These are phyloP conservation scores for Halcyon badia DNA, from an alignment of 2,797 vertebrate species.

Conservation along the genomic window DNA sequence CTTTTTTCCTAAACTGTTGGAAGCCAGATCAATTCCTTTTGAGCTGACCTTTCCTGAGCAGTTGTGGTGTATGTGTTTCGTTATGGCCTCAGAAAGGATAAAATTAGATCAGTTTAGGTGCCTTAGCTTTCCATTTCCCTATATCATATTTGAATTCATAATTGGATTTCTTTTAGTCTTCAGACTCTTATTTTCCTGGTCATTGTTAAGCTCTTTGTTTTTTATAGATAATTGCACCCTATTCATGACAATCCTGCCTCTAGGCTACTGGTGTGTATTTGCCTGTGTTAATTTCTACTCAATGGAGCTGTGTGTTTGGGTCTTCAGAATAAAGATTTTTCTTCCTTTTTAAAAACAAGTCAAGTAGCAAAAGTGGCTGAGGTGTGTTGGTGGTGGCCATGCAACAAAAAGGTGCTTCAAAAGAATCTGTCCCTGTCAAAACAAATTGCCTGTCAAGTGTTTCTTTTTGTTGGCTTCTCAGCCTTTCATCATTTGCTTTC, in stretches of 20 bases:
- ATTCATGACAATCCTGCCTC: neutral
- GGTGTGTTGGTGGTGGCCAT: neutral
- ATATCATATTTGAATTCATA: neutral
- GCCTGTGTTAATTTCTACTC: neutral
- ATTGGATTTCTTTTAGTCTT: neutral
- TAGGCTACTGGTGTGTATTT: neutral
- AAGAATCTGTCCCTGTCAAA: constrained; percentile 4
- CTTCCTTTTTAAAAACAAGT: neutral
- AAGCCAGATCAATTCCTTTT: neutral
- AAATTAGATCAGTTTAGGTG: neutral
- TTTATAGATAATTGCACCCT: neutral
- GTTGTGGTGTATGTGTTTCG: neutral
- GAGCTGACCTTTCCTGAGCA: neutral
- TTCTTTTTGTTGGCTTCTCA: constrained; percentile 13
- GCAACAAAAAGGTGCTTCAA: neutral
- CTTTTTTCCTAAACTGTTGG: neutral
- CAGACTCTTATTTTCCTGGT: neutral
- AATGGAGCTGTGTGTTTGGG: neutral
- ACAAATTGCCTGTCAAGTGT: constrained; percentile 4
- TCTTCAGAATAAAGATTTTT: neutral
- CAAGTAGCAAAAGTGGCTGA: neutral
- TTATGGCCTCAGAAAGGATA: neutral
- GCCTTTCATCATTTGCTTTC: neutral
- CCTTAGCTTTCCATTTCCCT: neutral
- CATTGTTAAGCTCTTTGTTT: neutral